Base-by-base conservation (phyloP, 2,113 vertebrate species). In the Sylvietta virens region DNA sequence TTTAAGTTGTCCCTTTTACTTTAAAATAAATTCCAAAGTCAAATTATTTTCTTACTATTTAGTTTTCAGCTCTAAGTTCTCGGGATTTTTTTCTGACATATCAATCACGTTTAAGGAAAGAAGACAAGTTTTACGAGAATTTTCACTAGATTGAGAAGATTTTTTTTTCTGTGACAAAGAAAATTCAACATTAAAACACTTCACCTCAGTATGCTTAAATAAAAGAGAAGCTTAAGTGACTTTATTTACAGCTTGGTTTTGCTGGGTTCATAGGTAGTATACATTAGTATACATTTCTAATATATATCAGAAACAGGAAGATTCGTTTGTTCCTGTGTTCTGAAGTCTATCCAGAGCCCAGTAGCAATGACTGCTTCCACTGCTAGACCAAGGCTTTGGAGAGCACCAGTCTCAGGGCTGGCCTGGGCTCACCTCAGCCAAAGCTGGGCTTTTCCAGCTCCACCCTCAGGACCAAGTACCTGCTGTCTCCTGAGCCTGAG, bases 381-480 rank as follows among this genome's bases (percentile, higher is more conserved):
- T 64, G 23, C 9, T 31, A 45, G 26, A 6, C 17, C 14, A 45
- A 24, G 20, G 11, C 8, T 78, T 26, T 58, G 58, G 61, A 33
- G 42, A 76, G 13, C 31, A 10, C 20, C 9, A 8, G 2, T 23
- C n/a, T 65, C 27, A 51, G 20, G 5, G 2, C 4, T 64, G 22
- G 11, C 5, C 30, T 30, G 48, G 30, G 31, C 37, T 86, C 44
- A 20, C 15, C 15, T 31, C 24, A 35, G 4, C 20, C 0, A 1
- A 5, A 37, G 11, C 5, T 40, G 31, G 71, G 11, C 13, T 69
- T 4, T 67, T 71, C n/a, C 31, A 58, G 11, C 4, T 7, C 18
- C 33, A 14, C 3, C 2, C 53, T 37, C 1, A 0, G 8, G 10
- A 15, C 6, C 57, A n/a, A 48, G 11, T 7, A 3, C 4, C n/a